These are phyloP conservation scores for Coelopa pilipes DNA, from an alignment of 2,888 invertebrate genomes.

Conservation along the genomic window DNA sequence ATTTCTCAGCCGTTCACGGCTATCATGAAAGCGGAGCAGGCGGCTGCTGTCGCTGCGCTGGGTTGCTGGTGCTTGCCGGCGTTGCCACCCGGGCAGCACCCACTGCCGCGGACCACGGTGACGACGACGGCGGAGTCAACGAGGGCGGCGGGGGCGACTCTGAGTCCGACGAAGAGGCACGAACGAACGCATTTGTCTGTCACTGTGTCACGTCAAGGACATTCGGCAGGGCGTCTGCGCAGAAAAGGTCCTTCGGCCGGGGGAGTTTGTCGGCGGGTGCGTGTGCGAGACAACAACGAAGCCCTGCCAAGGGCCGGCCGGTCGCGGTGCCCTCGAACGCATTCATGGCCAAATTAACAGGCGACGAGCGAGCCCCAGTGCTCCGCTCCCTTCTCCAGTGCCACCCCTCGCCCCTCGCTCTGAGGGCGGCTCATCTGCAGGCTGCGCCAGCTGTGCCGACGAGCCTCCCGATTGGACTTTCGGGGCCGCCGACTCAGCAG, in stretches of 20 bases:
- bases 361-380: constrained; percentile 19
- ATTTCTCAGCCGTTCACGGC: too few species aligned
- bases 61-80: too few species aligned
- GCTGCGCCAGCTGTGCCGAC: too few species aligned
- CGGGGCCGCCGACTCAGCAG: too few species aligned
- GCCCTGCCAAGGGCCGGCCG: not conserved
- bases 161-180: not conserved
- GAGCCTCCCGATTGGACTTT: too few species aligned
- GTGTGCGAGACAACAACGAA: not conserved
- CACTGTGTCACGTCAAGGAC: constrained; percentile 38
- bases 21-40: not conserved
- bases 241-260: constrained; percentile 1
- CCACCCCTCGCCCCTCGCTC: too few species aligned
- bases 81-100: too few species aligned
- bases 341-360: constrained; percentile 30
- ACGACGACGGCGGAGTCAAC: too few species aligned
- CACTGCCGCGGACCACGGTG: too few species aligned
- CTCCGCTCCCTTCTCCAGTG: not conserved
- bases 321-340: constrained; percentile 14
- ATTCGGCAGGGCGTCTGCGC: constrained; percentile 34
- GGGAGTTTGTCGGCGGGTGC: too few species aligned
- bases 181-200: constrained; percentile 3
- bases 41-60: not conserved
- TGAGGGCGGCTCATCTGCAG: too few species aligned
- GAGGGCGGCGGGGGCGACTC: not conserved